Conservation (phyloP, 2,888 invertebrate genomes). For the Prenolepis imparis region DNA sequence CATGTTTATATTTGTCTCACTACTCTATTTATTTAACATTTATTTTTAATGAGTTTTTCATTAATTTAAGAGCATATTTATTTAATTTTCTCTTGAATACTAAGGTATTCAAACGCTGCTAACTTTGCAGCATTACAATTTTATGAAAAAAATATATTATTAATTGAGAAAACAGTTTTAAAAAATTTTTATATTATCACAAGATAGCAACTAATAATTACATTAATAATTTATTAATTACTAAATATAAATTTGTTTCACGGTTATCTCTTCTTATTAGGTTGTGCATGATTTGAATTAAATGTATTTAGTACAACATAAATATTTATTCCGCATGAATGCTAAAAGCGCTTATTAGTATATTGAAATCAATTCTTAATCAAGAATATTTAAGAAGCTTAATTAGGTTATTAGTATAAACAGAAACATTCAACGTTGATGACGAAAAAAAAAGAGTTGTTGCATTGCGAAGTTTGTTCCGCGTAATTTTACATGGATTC, state of each 20-base stretch:
- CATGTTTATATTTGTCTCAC: not conserved
- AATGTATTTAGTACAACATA: not conserved
- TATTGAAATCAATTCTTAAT: conserved; percentile 16
- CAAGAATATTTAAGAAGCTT: conserved; percentile 1
- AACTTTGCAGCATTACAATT: not conserved
- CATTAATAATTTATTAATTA: conserved; percentile 7
- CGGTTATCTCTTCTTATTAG: not conserved
- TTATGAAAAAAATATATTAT: not conserved
- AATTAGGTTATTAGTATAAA: conserved; percentile 7
- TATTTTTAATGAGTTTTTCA: not conserved
- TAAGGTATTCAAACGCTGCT: not conserved
- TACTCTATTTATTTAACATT: not conserved
- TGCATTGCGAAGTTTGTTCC: conserved; percentile 48
- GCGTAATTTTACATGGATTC: not conserved
- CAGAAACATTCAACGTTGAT: not conserved
- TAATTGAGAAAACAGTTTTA: not conserved
- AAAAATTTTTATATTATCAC: not conserved
- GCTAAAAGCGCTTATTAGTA: conserved; percentile 24
- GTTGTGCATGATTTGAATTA: conserved; percentile 1
- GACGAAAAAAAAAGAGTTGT: conserved; percentile 43
- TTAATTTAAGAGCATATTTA: not conserved
- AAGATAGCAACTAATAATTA: not conserved
- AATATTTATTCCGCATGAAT: not conserved
- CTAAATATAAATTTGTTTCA: not conserved
- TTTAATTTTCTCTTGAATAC: not conserved